phyloP scores from a whole-genome alignment of 2,888 invertebrate genomes.

The Phanerotoma sp. region DNA sequence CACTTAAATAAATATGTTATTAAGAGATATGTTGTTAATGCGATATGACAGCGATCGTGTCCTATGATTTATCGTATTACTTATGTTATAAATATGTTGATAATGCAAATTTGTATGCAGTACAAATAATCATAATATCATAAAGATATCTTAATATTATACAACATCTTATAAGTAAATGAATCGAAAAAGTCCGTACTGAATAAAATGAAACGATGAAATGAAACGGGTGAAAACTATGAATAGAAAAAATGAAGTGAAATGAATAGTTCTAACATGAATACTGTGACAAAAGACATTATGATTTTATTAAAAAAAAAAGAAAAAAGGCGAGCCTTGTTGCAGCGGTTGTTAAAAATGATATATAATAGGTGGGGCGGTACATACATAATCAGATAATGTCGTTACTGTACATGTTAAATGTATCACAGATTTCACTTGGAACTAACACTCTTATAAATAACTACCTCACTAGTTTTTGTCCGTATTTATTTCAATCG shows the following conservation, averaged over 20 bases:
- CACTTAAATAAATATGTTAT: slow-evolving; percentile 43
- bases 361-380: slow-evolving; percentile 6
- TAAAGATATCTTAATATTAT: too few species aligned
- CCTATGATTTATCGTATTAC: background rate
- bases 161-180: too few species aligned
- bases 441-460: slow-evolving; percentile 39
- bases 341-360: too few species aligned
- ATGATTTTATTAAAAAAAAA: too few species aligned
- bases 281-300: background rate
- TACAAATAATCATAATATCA: background rate
- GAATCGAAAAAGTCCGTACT: too few species aligned
- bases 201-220: too few species aligned
- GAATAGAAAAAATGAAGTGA: too few species aligned
- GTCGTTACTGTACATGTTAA: slow-evolving; percentile 21
- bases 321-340: too few species aligned
- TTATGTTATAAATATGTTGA: background rate
- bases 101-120: too few species aligned
- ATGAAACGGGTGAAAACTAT: too few species aligned
- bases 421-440: slow-evolving; percentile 50
- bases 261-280: background rate
- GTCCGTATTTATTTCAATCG: background rate
- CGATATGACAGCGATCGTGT: slow-evolving; percentile 26
- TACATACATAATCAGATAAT: slow-evolving; percentile 27
- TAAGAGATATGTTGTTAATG: slow-evolving; percentile 39
- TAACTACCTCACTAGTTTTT: slow-evolving; percentile 38